Base-by-base conservation (phyloP, 2,113 vertebrate genomes). In the Oryzias celebensis region DNA sequence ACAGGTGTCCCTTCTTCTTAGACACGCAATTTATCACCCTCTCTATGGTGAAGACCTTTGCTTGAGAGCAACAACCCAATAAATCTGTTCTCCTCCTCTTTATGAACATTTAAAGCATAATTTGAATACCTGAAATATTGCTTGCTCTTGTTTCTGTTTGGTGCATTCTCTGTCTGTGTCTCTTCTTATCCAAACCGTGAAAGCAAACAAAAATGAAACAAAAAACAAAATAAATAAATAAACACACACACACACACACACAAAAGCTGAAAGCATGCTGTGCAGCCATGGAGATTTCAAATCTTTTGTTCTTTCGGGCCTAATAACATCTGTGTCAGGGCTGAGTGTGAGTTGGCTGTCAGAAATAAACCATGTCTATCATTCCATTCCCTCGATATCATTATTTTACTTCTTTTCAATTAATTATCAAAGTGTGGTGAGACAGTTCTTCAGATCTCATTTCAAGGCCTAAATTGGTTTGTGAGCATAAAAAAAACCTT, bases 1-100 rank as follows among this genome's bases (percentile, higher is more conserved):
- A 89, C 80, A 88, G 81, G 81, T 91, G 89, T 91, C 90, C 84
- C 67, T 87, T 88, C 80, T 82, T 85, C 70, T 91, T 89, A 89
- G 75, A 47, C 60, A 66, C 75, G 79, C 87, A 91, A 92, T 92
- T 91, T 89, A 88, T 93, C 90, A 91, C 81, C 81, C 85, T 24
- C 59, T 77, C 81, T 76, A 85, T 82, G 87, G 81, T 78, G 59
- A 55, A 62, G 78, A 80, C 76, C 80, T 86, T 68, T 85, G 75
- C 59, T 79, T 63, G 46, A 57, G 68, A 61, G 75, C 73, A 71
- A 77, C 63, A 75, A 43, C 28, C 78, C 64, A 78, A 65, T 64
- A 73, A 42, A 14, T 17, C n/a, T 23, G 41, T 65, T 54, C 22
- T 65, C 51, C 50, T 17, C 15, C 5, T 48, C 48, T 26, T 55